phyloP scores from a whole-genome alignment of 2,113 vertebrate genomes.

The Henicopernis longicauda region DNA sequence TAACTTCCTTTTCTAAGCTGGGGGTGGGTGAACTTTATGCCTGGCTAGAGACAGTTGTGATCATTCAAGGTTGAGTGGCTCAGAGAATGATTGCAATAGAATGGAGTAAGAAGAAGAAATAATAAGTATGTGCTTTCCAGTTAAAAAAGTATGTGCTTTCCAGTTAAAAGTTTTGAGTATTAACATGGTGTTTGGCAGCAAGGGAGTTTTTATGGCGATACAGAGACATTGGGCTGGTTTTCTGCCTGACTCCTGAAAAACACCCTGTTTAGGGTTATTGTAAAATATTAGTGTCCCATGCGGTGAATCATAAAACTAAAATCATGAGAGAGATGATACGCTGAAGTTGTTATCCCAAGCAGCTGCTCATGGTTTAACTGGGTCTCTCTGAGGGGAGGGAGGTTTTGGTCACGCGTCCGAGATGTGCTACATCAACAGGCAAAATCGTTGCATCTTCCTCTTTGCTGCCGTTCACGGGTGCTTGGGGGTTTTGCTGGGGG shows the following conservation, averaged over 20 bases:
- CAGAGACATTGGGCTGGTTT: not conserved
- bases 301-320: not conserved
- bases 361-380: not conserved
- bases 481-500: not conserved
- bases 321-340: not conserved
- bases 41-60: not conserved
- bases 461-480: fast-evolving
- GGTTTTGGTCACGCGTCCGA: not conserved
- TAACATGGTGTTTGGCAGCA: fast-evolving
- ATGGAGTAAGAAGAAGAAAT: not conserved
- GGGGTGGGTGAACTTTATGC: not conserved
- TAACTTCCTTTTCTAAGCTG: not conserved
- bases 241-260: not conserved
- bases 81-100: not conserved
- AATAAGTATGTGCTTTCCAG: not conserved
- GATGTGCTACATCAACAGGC: fast-evolving
- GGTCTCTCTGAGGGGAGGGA: not conserved
- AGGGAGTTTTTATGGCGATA: fast-evolving
- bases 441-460: not conserved
- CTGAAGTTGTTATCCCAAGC: not conserved
- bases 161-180: not conserved
- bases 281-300: not conserved
- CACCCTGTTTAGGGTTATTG: not conserved
- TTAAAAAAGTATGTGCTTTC: not conserved
- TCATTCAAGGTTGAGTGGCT: not conserved